These are phyloP conservation scores for Elephantulus edwardii DNA, from an alignment of 2,113 vertebrate species.

Conservation along the genomic window DNA sequence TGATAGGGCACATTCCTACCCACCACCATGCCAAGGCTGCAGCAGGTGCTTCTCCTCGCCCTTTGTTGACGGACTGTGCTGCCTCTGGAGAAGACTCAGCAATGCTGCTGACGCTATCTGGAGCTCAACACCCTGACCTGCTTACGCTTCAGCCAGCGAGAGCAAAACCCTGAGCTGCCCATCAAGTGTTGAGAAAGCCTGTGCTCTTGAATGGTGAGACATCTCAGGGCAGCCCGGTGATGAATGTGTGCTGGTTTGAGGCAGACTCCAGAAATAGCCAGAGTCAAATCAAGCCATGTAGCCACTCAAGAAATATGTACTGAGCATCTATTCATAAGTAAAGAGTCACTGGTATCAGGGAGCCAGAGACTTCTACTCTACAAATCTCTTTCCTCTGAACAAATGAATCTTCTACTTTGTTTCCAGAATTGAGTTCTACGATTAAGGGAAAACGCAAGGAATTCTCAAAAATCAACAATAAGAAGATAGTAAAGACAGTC, in stretches of 20 bases:
- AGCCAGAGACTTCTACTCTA: fast-evolving
- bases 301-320: background rate
- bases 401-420: fast-evolving
- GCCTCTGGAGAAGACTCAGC: background rate
- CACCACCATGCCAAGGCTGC: background rate
- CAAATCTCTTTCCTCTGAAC: background rate
- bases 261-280: background rate
- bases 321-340: background rate
- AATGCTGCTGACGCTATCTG: slow-evolving; percentile 55
- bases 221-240: background rate
- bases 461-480: background rate
- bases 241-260: no score
- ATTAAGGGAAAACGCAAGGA: background rate
- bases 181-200: background rate
- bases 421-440: background rate
- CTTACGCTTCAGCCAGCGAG: background rate
- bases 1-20: background rate
- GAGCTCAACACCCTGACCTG: background rate
- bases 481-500: background rate
- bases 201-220: background rate
- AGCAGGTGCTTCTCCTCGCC: slow-evolving; percentile 47
- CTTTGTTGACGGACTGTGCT: background rate
- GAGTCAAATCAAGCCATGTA: fast-evolving
- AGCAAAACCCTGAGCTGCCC: background rate
- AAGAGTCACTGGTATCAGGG: background rate